Percentiles rank a stretch among this genome's conserved stretches.
Evolutionary conservation across 2,888 invertebrate species (phyloP).

Genomic region (Fragum whitleyi): DNA sequence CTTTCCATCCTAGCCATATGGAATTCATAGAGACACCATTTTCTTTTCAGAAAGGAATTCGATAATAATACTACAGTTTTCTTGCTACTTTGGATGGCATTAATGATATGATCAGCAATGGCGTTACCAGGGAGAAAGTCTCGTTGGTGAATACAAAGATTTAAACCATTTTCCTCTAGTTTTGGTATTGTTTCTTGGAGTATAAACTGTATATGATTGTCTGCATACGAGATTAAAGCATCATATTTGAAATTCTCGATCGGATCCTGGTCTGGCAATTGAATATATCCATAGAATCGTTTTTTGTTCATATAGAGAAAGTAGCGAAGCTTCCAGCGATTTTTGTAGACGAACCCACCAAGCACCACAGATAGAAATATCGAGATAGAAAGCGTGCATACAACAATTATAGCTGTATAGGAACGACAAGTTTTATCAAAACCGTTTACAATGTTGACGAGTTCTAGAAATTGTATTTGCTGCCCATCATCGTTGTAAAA

Average conservation of each 20-base stretch:
- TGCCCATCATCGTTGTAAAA: slow-evolving; percentile 10
- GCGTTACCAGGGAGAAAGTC: slow-evolving; percentile 67
- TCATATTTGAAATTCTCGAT: slow-evolving; percentile 54
- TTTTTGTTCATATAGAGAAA: slow-evolving; percentile 47
- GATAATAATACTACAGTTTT: slow-evolving; percentile 66
- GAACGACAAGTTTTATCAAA: slow-evolving; percentile 10
- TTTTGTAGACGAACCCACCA: slow-evolving; percentile 45
- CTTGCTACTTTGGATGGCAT: slow-evolving; percentile 66
- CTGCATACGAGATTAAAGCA: slow-evolving; percentile 62
- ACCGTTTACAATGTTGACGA: neutral
- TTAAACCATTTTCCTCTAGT: slow-evolving; percentile 45
- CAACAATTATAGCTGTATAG: slow-evolving; percentile 3
- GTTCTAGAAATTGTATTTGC: neutral
- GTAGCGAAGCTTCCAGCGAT: slow-evolving; percentile 63
- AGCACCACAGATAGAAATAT: slow-evolving; percentile 32
- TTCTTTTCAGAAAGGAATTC: slow-evolving; percentile 53
- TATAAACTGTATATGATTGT: slow-evolving; percentile 45
- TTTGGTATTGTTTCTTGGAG: slow-evolving; percentile 24
- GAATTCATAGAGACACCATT: slow-evolving; percentile 72
- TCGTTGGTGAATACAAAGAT: slow-evolving; percentile 65
- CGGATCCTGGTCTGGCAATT: neutral
- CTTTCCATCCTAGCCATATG: slow-evolving; percentile 68
- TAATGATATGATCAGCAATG: slow-evolving; percentile 65
- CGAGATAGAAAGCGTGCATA: neutral
- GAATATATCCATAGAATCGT: slow-evolving; percentile 33